These are phyloP conservation scores for Oceanites oceanicus DNA, from an alignment of 2,113 vertebrate species.

Conservation along the genomic window DNA sequence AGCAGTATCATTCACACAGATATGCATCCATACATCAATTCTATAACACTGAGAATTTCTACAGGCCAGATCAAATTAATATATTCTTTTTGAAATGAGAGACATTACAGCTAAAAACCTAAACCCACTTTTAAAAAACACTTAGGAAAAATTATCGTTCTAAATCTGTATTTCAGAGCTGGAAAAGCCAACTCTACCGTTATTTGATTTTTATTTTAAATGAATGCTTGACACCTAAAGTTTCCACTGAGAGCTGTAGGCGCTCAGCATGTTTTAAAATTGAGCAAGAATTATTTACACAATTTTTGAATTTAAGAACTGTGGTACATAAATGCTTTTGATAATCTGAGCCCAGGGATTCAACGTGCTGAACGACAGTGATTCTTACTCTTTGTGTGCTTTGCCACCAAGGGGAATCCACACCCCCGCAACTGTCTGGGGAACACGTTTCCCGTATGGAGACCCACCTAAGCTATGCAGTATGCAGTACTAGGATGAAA, in stretches of 20 bases:
- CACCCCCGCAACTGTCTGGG: rapidly evolving
- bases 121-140: not conserved
- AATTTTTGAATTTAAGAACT: not conserved
- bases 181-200: not conserved
- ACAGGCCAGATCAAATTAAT: not conserved
- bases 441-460: rapidly evolving
- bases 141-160: not conserved
- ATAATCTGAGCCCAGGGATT: not conserved
- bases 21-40: not conserved
- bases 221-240: not conserved
- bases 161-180: not conserved
- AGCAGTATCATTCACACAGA: not conserved
- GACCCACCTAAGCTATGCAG: not conserved
- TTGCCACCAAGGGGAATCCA: not conserved
- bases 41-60: not conserved
- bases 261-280: not conserved
- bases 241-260: not conserved
- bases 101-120: not conserved
- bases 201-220: not conserved
- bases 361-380: not conserved
- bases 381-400: not conserved
- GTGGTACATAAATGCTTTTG: not conserved
- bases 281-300: not conserved
- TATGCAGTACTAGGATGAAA: not conserved
- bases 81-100: not conserved